Evolutionary conservation across 2,888 invertebrate species (phyloP).

Genomic region (Erebia palarica): DNA sequence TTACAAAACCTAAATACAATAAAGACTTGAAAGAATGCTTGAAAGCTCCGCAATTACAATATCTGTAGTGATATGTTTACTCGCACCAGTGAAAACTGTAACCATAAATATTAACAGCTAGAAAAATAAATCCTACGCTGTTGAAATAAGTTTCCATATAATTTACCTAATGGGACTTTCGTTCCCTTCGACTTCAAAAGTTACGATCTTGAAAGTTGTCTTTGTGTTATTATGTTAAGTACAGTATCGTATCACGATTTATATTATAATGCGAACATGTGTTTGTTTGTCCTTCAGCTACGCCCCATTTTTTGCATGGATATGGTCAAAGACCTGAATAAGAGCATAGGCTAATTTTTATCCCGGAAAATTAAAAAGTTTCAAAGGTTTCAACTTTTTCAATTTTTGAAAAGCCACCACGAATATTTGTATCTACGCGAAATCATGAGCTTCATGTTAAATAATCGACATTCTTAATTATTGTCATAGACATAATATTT

Average conservation of each 20-base stretch:
- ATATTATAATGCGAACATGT: neutral
- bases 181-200: slow-evolving; percentile 9
- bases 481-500: too few relatives aligned
- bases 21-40: neutral
- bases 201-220: slow-evolving; percentile 13
- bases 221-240: slow-evolving; percentile 1
- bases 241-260: too few relatives aligned
- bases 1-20: neutral
- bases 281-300: neutral
- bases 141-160: slow-evolving; percentile 21
- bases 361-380: too few relatives aligned
- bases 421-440: too few relatives aligned
- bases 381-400: too few relatives aligned
- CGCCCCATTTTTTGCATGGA: too few relatives aligned
- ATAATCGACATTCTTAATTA: too few relatives aligned
- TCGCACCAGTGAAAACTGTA: neutral
- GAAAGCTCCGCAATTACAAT: neutral
- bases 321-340: too few relatives aligned
- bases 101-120: slow-evolving; percentile 14
- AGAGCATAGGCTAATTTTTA: too few relatives aligned
- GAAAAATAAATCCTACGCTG: slow-evolving; percentile 18
- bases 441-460: too few relatives aligned
- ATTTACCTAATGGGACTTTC: slow-evolving; percentile 18
- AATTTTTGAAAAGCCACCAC: too few relatives aligned
- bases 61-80: neutral